phyloP scores from a whole-genome alignment of 2,888 invertebrate genomes.

The Hydriomena furcata region DNA sequence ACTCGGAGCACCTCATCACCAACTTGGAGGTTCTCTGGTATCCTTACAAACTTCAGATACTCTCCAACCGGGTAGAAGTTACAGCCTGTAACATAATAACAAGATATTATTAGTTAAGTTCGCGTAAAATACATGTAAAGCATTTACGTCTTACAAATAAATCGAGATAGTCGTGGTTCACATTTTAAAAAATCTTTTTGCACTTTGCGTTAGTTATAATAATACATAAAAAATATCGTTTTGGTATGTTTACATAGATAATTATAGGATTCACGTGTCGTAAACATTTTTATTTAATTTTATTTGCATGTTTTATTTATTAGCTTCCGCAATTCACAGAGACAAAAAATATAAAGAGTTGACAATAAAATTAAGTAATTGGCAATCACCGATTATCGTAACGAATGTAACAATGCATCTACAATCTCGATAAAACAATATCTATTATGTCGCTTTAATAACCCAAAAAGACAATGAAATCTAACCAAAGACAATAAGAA shows the following conservation, averaged over 20 bases:
- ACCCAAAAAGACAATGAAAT: conserved; percentile 36
- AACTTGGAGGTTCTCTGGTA: conserved; percentile 90
- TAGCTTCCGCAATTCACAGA: not conserved
- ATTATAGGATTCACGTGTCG: too few species aligned
- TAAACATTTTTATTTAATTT: too few species aligned
- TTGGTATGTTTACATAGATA: too few species aligned
- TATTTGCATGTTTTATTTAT: too few species aligned
- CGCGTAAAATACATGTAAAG: too few species aligned
- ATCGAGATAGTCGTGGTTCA: too few species aligned
- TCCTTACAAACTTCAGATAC: conserved; percentile 92
- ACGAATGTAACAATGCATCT: conserved; percentile 21
- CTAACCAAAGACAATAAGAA: conserved; percentile 23
- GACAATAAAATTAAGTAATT: conserved; percentile 19
- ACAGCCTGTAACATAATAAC: conserved; percentile 84
- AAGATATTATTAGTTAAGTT: not conserved
- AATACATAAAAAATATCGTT: too few species aligned
- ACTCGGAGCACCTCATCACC: conserved; percentile 91
- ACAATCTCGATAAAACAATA: conserved; percentile 31
- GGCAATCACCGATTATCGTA: conserved; percentile 25
- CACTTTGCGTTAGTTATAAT: too few species aligned
- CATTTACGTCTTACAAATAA: too few species aligned
- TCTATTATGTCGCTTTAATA: conserved; percentile 37
- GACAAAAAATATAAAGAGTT: not conserved
- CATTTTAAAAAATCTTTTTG: not conserved
- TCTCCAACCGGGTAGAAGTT: conserved; percentile 93